These are phyloP conservation scores for Meliscaeva auricollis DNA, from an alignment of 2,888 invertebrate genomes.

Conservation along the genomic window DNA sequence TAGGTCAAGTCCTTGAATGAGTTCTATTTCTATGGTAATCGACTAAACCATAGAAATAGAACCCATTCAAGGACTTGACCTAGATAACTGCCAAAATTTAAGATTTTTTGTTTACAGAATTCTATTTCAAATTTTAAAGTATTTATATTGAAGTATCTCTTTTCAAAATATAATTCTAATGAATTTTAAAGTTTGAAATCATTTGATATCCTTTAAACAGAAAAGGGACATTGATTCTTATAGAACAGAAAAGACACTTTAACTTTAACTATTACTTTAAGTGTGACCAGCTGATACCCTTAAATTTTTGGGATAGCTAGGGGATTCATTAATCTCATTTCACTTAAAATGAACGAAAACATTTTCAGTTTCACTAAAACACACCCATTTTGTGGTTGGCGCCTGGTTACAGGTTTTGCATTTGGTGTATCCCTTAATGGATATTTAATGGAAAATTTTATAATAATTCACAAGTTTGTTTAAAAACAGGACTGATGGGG, in stretches of 20 bases:
- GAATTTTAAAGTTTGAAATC: background rate
- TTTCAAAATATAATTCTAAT: too few relatives aligned
- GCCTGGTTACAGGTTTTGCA: background rate
- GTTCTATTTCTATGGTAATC: too few relatives aligned
- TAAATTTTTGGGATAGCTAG: background rate
- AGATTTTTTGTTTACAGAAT: too few relatives aligned
- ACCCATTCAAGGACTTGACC: too few relatives aligned
- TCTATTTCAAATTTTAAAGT: too few relatives aligned
- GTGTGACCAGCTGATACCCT: background rate
- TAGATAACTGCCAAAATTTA: too few relatives aligned
- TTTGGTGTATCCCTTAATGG: constrained; percentile 38
- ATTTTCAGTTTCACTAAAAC: background rate
- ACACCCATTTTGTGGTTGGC: background rate
- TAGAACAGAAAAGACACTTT: background rate
- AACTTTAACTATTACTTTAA: background rate
- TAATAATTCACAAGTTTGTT: constrained; percentile 7
- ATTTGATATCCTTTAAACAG: background rate
- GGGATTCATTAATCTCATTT: constrained; percentile 1
- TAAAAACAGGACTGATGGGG: background rate
- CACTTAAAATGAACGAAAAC: background rate
- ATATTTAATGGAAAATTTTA: constrained; percentile 53
- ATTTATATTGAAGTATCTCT: too few relatives aligned
- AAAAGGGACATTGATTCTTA: background rate
- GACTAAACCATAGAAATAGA: too few relatives aligned
- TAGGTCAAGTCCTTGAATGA: too few relatives aligned